Evolutionary conservation across 2,797 vertebrate species (phyloP).

Genomic region (Hapalemur alaotrensis): DNA sequence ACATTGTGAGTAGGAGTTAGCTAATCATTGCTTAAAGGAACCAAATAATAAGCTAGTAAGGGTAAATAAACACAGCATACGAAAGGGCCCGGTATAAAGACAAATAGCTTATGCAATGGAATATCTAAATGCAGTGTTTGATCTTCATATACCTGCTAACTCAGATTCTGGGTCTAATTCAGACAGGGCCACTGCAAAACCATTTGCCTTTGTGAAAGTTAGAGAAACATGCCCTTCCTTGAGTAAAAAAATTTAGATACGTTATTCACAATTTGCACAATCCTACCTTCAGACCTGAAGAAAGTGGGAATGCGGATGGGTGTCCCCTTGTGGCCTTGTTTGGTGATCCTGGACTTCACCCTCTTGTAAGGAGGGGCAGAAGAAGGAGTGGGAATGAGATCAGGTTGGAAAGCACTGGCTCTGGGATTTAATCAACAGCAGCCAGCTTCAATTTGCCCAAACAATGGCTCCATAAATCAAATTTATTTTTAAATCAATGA

Average conservation of each 20-base stretch:
- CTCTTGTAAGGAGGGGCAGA: background rate
- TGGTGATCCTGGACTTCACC: background rate
- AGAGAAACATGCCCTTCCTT: background rate
- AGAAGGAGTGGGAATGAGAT: background rate
- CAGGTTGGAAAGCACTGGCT: background rate
- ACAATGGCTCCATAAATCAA: conserved; percentile 55
- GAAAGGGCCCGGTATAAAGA: background rate
- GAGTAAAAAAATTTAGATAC: background rate
- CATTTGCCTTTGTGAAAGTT: conserved; percentile 44
- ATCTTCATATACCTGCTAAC: background rate
- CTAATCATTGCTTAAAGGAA: conserved; percentile 30
- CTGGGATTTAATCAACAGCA: background rate
- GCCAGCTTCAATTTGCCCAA: background rate
- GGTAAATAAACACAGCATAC: conserved; percentile 41
- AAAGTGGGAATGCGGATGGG: background rate
- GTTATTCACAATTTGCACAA: background rate
- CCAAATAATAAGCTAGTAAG: conserved; percentile 14
- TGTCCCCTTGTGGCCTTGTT: background rate
- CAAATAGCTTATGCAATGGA: background rate
- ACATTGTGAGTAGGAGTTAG: background rate
- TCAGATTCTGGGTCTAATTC: conserved; percentile 25
- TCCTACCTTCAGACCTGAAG: background rate
- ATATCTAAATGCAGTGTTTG: background rate
- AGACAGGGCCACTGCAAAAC: background rate
- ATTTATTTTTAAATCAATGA: conserved; percentile 51